phyloP scores from a whole-genome alignment of 1,140 invertebrate species.

The Trichonephila clavipes region DNA sequence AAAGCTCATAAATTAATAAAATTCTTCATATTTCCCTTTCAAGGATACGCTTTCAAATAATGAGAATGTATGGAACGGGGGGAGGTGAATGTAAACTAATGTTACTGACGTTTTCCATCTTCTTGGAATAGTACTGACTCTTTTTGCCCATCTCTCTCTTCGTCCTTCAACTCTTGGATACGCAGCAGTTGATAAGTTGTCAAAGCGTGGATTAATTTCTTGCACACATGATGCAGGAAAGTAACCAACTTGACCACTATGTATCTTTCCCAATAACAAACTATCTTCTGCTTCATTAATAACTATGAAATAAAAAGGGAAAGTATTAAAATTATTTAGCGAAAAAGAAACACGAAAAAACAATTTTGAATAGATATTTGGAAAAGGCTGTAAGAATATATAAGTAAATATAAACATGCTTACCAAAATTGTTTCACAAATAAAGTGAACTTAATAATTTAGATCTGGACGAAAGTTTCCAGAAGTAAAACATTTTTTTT shows the following conservation, averaged over 20 bases:
- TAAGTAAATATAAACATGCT: not conserved
- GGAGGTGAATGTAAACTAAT: not conserved
- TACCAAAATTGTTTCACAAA: not conserved
- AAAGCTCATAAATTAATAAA: no score
- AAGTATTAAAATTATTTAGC: not conserved
- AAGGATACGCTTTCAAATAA: not conserved
- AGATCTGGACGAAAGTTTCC: no score
- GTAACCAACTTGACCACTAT: slow-evolving; percentile 85
- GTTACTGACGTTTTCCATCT: slow-evolving; percentile 76
- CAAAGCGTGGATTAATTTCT: slow-evolving; percentile 85
- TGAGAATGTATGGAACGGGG: not conserved
- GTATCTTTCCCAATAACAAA: slow-evolving; percentile 82
- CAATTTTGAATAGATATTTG: no score
- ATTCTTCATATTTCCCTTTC: no score
- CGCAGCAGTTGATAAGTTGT: slow-evolving; percentile 82
- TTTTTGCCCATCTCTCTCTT: slow-evolving; percentile 76
- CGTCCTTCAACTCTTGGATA: slow-evolving; percentile 78
- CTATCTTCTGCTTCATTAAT: slow-evolving; percentile 71
- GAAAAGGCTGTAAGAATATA: no score
- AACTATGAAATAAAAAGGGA: slow-evolving; percentile 19
- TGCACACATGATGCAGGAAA: slow-evolving; percentile 94
- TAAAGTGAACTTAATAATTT: no score
- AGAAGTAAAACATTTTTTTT: no score
- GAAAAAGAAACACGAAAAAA: not conserved
- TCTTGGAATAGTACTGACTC: slow-evolving; percentile 68